Evolutionary conservation across 2,888 invertebrate species (phyloP).

Genomic region (Polydrusus pterygomalis): DNA sequence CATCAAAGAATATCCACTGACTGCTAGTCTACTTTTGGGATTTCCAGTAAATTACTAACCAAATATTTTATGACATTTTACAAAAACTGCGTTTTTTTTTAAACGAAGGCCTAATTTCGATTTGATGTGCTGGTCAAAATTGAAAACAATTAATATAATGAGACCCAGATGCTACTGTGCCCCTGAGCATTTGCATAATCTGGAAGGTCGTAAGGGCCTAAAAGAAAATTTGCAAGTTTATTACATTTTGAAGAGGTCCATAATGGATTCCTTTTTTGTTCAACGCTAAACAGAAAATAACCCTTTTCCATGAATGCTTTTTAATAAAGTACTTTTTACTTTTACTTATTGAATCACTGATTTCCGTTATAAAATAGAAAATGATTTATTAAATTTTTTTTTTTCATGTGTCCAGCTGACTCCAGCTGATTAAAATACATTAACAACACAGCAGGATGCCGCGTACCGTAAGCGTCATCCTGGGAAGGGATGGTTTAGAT

Average conservation of each 20-base stretch:
- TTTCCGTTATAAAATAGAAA: too few species aligned
- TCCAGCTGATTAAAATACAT: too few species aligned
- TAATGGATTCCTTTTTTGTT: slow-evolving; percentile 6
- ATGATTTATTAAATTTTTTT: too few species aligned
- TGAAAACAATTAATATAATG: slow-evolving; percentile 14
- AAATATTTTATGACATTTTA: not conserved
- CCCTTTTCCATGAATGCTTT: not conserved
- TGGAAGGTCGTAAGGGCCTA: not conserved
- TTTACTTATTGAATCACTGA: too few species aligned
- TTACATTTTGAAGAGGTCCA: not conserved
- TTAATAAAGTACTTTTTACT: not conserved
- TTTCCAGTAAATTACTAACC: too few species aligned
- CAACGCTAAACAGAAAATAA: not conserved
- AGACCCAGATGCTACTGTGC: not conserved
- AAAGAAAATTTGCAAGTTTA: slow-evolving; percentile 24
- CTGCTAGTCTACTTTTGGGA: too few species aligned
- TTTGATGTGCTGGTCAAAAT: slow-evolving; percentile 1
- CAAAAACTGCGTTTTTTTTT: not conserved
- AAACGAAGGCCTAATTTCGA: not conserved
- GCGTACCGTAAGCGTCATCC: too few species aligned
- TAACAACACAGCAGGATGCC: not conserved
- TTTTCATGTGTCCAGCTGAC: too few species aligned
- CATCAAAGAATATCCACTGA: too few species aligned
- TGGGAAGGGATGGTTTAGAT: too few species aligned
- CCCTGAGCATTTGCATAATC: slow-evolving; percentile 13